Base-by-base conservation (phyloP, 1,140 invertebrate species). In the Metopolophium dirhodum region DNA sequence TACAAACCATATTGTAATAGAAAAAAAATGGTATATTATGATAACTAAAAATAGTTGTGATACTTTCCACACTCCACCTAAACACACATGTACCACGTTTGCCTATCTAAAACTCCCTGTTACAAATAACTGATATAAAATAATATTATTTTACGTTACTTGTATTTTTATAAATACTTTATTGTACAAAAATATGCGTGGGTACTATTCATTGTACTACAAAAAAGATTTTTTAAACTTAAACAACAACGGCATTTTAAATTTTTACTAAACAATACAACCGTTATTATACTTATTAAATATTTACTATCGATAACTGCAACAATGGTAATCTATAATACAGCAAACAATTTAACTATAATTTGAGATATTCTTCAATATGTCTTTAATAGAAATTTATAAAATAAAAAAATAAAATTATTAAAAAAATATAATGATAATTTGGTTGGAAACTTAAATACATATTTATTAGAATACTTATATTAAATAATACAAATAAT, bases 61-160 rank as follows among this genome's bases (percentile, higher is more conserved):
- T 61, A 90, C 88, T 37, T 89, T 77, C 14, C 57, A 22, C 30
- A 47, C 0, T 91, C 18, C 26, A 45, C 45, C 68, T 92, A 85
- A 51, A 41, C 91, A 83, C 8, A n/a, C 7, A 18, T 51, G 91
- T 93, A 93, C 61, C 77, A 57, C 37, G 51, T 37, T 54, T 83
- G 57, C 47, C 90, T 88, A 85, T 89, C 30, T 92, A 92, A 92
- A 92, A 92, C 91, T 82, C 91, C 91, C 30, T 85, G 35, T 92
- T 92, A 85, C 11, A 57, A 57, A 57, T 41, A 90, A 51, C 7
- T n/a, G n/a, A 35, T n/a, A 22, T 45, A 87, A 30, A 49, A 45
- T 11, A 51, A 51, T 86, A 30, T 85, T 85, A 26, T 85, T 7
- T 2, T 6, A n/a, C 30, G 6, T 83, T n/a, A 22, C 6, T 22